These are phyloP conservation scores for Etheostoma perlongum DNA, from an alignment of 2,797 vertebrate genomes.

Conservation along the genomic window DNA sequence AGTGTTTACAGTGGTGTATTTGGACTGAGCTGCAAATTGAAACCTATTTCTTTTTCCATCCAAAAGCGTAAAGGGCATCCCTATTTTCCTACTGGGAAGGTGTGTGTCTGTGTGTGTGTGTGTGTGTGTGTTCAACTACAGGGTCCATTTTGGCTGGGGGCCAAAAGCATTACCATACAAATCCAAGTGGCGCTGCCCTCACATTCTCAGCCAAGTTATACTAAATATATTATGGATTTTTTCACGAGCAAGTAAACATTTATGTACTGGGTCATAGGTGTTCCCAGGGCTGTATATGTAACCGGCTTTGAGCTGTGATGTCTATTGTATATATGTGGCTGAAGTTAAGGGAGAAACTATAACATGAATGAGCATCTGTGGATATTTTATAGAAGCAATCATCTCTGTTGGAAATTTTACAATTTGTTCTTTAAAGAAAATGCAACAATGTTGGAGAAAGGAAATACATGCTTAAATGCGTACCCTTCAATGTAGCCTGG, in stretches of 20 bases:
- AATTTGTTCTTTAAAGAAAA: not conserved
- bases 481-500: too few relatives aligned
- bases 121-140: constrained; percentile 51
- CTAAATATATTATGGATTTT: constrained; percentile 49
- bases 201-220: constrained; percentile 60
- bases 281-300: constrained; percentile 54
- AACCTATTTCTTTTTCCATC: constrained; percentile 84
- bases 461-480: not conserved
- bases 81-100: constrained; percentile 71
- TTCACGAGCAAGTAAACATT: constrained; percentile 57
- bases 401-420: not conserved
- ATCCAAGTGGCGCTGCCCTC: constrained; percentile 62
- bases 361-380: constrained; percentile 11
- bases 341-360: constrained; percentile 32
- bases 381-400: constrained; percentile 9
- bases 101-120: constrained; percentile 37
- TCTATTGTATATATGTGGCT: constrained; percentile 46
- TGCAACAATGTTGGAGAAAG: not conserved
- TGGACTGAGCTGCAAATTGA: constrained; percentile 82
- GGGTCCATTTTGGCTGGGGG: constrained; percentile 66
- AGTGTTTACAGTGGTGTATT: constrained; percentile 80
- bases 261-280: constrained; percentile 43
- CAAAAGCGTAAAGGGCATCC: constrained; percentile 81
- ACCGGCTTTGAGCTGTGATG: constrained; percentile 38
- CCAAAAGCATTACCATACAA: constrained; percentile 77